Base-by-base conservation (phyloP, 2,797 vertebrate genomes). In the Spinus pinus region DNA sequence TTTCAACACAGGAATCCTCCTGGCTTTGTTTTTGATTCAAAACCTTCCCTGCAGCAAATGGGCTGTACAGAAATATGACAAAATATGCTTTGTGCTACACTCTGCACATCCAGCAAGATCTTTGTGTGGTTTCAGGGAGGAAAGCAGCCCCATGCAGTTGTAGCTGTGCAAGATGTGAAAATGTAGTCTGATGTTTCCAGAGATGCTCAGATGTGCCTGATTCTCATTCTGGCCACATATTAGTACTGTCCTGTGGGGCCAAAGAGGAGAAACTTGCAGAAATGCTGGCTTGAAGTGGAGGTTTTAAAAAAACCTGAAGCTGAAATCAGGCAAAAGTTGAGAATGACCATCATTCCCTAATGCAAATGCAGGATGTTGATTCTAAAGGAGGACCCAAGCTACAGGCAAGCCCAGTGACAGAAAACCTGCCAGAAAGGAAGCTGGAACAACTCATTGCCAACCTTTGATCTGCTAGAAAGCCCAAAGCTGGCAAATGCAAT, bases 341-440 rank as follows among this genome's bases (percentile, higher is more conserved):
- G 56, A 86, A 72, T 22, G 9, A 71, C 18, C 1, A 1, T 75
- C 1, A 44, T 81, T 83, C 69, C 41, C 53, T 33, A 61, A 57
- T 1, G 7, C 10, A 75, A 81, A 69, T 4, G 15, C 33, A 72
- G 13, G 30, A 54, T 49, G 66, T 46, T 90, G 3, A 9, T 72
- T 62, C 78, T 46, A 74, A 56, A 79, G n/a, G 25, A 27, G 23
- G 83, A 56, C 17, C 30, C 61, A 58, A 81, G 51, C 19, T 84
- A 27, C 62, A 88, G 44, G 10, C 20, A 58, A 22, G 39, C n/a
- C 22, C 14, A 47, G 66, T 10, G 47, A 69, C 31, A 90, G 62
- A 86, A 93, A 84, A 86, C 19, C 23, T 62, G 41, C 75, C 78
- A 84, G 71, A 81, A 79, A 93, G 65, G 58, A 90, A 88, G 83